Evolutionary conservation across 2,888 invertebrate genomes (phyloP).

Genomic region (Pemphredon lugubris): DNA sequence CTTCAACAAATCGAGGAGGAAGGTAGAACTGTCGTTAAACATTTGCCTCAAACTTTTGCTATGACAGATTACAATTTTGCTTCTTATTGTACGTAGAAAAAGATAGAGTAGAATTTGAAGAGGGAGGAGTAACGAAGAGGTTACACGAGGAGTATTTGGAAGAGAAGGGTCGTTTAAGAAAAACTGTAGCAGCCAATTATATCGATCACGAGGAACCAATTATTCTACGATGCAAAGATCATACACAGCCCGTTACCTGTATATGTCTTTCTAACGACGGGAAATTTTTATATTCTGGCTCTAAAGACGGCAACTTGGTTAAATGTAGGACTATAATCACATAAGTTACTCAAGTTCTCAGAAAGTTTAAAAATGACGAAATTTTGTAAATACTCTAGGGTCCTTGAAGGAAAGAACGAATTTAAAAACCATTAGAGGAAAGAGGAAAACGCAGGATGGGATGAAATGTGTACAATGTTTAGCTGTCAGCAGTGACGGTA

Average conservation of each 20-base stretch:
- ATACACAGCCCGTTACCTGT: slow-evolving; percentile 90
- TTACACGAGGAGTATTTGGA: slow-evolving; percentile 93
- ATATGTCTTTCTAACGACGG: slow-evolving; percentile 89
- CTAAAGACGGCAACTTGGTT: slow-evolving; percentile 93
- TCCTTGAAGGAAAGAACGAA: slow-evolving; percentile 85
- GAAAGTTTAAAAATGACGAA: too few relatives aligned
- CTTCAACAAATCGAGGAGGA: slow-evolving; percentile 92
- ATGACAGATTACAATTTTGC: neutral
- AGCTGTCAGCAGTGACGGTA: slow-evolving; percentile 85
- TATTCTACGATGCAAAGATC: slow-evolving; percentile 88
- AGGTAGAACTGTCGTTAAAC: slow-evolving; percentile 78
- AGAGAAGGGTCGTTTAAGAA: slow-evolving; percentile 90
- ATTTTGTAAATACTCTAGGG: slow-evolving; percentile 77
- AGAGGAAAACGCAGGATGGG: slow-evolving; percentile 70
- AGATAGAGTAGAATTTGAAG: slow-evolving; percentile 85
- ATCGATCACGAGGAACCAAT: slow-evolving; percentile 80
- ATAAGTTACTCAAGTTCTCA: neutral
- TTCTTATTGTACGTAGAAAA: slow-evolving; percentile 82
- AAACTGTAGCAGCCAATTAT: slow-evolving; percentile 87
- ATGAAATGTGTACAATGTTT: slow-evolving; percentile 74
- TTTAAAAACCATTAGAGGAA: slow-evolving; percentile 79
- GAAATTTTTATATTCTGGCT: slow-evolving; percentile 89
- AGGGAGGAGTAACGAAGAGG: slow-evolving; percentile 87
- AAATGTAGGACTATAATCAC: slow-evolving; percentile 86
- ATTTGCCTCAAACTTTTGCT: neutral